Conservation (phyloP, 2,888 invertebrate genomes). For the Nomada flava region DNA sequence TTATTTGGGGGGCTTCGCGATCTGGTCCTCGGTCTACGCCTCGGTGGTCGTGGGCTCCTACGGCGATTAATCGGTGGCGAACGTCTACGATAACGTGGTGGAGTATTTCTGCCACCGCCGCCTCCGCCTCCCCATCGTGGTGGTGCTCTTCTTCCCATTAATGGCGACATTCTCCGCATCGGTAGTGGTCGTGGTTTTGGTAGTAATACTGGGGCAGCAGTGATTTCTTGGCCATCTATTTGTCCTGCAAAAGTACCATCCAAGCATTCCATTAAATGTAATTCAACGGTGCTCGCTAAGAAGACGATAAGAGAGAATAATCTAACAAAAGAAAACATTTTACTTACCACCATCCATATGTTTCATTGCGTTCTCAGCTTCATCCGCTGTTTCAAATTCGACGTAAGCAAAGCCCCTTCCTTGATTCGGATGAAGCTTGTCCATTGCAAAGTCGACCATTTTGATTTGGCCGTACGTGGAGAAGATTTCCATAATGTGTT, state of each 20-base stretch:
- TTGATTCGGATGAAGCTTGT: conserved; percentile 94
- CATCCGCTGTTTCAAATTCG: conserved; percentile 96
- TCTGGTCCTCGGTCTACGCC: conserved; percentile 86
- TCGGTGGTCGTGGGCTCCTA: conserved; percentile 86
- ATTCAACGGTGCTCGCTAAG: background rate
- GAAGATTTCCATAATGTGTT: conserved; percentile 96
- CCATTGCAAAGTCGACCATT: conserved; percentile 94
- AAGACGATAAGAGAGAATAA: background rate
- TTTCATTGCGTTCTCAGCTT: conserved; percentile 99
- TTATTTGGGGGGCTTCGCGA: conserved; percentile 85
- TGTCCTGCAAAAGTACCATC: conserved; percentile 87
- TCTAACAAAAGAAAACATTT: background rate
- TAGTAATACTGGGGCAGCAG: conserved; percentile 96
- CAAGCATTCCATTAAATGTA: conserved; percentile 9
- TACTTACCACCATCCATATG: conserved; percentile 98
- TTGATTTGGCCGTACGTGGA: conserved; percentile 95
- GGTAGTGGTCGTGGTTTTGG: conserved; percentile 89
- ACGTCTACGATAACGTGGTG: conserved; percentile 83
- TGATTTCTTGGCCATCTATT: conserved; percentile 98
- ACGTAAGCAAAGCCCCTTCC: conserved; percentile 98
- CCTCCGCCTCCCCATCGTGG: conserved; percentile 85
- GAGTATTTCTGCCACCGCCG: conserved; percentile 84
- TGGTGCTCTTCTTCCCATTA: conserved; percentile 85
- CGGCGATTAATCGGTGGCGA: conserved; percentile 85
- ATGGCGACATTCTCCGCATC: conserved; percentile 82